phyloP scores from a whole-genome alignment of 2,888 invertebrate species.

The Synergus umbraculus region DNA sequence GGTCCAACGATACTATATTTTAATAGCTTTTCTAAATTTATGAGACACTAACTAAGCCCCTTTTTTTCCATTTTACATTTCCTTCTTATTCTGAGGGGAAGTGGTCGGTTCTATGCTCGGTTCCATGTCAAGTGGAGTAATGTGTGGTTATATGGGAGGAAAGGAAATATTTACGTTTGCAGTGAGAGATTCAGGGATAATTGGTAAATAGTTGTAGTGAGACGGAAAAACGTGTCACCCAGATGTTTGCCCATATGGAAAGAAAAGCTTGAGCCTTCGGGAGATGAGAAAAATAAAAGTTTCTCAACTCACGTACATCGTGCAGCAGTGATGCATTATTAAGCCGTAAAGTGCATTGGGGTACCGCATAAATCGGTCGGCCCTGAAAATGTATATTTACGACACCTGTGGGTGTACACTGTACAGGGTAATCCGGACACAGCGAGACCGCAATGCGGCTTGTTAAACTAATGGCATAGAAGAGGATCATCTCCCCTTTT shows the following conservation, averaged over 20 bases:
- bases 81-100: not conserved
- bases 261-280: not conserved
- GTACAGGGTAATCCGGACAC: slow-evolving; percentile 2
- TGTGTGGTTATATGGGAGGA: not conserved
- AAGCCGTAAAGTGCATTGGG: slow-evolving; percentile 11
- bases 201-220: not conserved
- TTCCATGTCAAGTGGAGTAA: not conserved
- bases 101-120: not conserved
- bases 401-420: slow-evolving; percentile 12
- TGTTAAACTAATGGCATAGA: not conserved
- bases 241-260: not conserved
- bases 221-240: slow-evolving; percentile 15
- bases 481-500: not conserved
- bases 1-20: no score
- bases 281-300: slow-evolving; percentile 1
- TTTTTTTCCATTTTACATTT: not conserved
- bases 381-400: slow-evolving; percentile 18
- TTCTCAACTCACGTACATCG: not conserved
- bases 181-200: not conserved
- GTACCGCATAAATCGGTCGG: slow-evolving; percentile 8
- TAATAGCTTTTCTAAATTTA: not conserved
- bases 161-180: not conserved
- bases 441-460: slow-evolving; percentile 5
- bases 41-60: not conserved
- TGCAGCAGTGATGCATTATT: slow-evolving; percentile 1